Conservation (phyloP, 2,888 invertebrate species). For the Crematogaster levior region DNA sequence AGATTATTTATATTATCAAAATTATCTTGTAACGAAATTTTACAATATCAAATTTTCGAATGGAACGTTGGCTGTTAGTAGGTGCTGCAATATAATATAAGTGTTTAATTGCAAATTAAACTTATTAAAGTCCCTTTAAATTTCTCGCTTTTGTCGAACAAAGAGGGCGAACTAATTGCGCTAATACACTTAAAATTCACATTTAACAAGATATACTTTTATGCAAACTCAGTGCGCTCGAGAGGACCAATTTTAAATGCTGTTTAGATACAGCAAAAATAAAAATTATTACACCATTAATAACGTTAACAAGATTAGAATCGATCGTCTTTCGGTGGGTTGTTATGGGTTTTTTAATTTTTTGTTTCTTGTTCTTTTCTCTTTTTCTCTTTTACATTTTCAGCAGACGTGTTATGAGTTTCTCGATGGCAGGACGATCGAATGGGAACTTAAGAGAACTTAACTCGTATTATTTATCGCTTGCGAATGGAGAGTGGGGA, state of each 20-base stretch:
- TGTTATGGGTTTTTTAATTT: background rate
- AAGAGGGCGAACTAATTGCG: background rate
- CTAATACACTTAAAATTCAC: constrained; percentile 12
- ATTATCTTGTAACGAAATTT: constrained; percentile 5
- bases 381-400: background rate
- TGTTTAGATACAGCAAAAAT: background rate
- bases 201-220: constrained; percentile 26
- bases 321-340: background rate
- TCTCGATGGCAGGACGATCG: constrained; percentile 32
- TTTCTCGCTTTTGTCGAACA: background rate
- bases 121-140: constrained; percentile 17
- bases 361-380: background rate
- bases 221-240: background rate
- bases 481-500: constrained; percentile 34
- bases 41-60: background rate
- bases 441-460: constrained; percentile 15
- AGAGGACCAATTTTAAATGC: constrained; percentile 8
- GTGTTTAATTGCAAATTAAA: constrained; percentile 19
- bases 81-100: background rate
- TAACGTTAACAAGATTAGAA: background rate
- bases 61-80: background rate
- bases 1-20: constrained; percentile 12
- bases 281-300: background rate
- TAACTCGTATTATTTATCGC: constrained; percentile 46
- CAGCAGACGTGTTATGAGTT: constrained; percentile 8